Base-by-base conservation (phyloP, 2,113 vertebrate genomes). In the Chaenogobius annularis region DNA sequence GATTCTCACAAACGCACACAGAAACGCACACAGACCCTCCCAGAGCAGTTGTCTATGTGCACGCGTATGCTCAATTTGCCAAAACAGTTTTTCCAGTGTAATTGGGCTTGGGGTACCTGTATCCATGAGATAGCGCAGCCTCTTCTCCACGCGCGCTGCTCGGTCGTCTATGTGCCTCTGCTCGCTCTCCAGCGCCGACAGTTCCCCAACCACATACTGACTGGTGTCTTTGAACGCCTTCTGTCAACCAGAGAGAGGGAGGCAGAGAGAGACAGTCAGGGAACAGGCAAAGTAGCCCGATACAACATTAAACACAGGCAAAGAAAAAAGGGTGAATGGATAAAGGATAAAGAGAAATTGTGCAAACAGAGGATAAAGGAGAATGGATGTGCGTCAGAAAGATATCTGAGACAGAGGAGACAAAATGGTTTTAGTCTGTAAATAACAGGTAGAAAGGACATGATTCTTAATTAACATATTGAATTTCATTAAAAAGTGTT, bases 81-180 rank as follows among this genome's bases (percentile, higher is more conserved):
- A 98, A 97, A 98, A 97, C 97, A 96, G 96, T 99, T 98, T 91
- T 92, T 98, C 97, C 97, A 97, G 96, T 97, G 96, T 98, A 98
- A 99, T 99, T 98, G 96, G 96, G 96, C 96, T 94, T 94, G 95
- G 94, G 95, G 94, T 98, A 99, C 98, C 98, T 98, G 98, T 98
- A 96, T 99, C 97, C 97, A 99, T 99, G 98, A 99, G 97, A 97
- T 99, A 99, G 96, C 97, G 97, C 90, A 99, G 97, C 94, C 96
- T 96, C 96, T 96, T 99, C 96, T 99, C 98, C 95, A 99, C 97
- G 91, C 96, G 95, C 90, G 97, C 96, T 91, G 97, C 98, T 94
- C 97, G 96, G 90, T 96, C 96, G 96, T 99, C 98, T 92, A 99
- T 99, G 96, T 99, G 98, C 94, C 96, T 97, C 94, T 99, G 98